These are phyloP conservation scores for Drosophila arawakana DNA, from an alignment of 1,140 invertebrate species.

Conservation along the genomic window DNA sequence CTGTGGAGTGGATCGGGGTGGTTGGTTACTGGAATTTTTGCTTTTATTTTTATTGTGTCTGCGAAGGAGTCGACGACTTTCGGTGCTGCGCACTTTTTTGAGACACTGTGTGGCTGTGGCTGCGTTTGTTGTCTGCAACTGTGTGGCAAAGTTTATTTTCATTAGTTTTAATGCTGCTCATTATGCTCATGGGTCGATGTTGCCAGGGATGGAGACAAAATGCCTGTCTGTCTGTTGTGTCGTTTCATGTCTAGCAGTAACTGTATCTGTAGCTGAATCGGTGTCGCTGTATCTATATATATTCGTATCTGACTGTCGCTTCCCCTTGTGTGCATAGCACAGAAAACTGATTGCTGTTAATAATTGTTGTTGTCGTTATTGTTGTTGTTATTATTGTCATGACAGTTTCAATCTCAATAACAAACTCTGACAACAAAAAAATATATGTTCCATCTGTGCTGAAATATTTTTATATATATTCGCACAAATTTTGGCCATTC, in stretches of 20 bases:
- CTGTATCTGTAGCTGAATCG: conserved; percentile 19
- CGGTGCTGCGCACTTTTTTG: conserved; percentile 69
- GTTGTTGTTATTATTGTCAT: conserved; percentile 10
- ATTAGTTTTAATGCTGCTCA: conserved; percentile 80
- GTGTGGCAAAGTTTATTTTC: conserved; percentile 79
- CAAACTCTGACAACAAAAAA: background rate
- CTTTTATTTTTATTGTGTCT: conserved; percentile 78
- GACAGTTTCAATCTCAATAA: background rate
- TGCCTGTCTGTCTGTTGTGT: conserved; percentile 26
- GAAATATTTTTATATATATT: conserved; percentile 9
- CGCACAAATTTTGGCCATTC: conserved; percentile 5
- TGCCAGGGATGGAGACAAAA: background rate
- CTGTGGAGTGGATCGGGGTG: background rate
- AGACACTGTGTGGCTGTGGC: conserved; percentile 33
- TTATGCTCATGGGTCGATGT: conserved; percentile 57
- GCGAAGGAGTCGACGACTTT: conserved; percentile 64
- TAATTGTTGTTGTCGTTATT: conserved; percentile 41
- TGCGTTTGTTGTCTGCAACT: conserved; percentile 44
- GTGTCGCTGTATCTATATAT: conserved; percentile 16
- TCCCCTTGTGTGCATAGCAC: conserved; percentile 42
- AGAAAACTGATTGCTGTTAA: conserved; percentile 59
- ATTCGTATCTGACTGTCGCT: conserved; percentile 29
- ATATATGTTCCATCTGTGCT: background rate
- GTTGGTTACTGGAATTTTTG: conserved; percentile 35
- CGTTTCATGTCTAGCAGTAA: conserved; percentile 19